Evolutionary conservation across 2,113 vertebrate genomes (phyloP).

Genomic region (Rhegmatorhina hoffmannsi): DNA sequence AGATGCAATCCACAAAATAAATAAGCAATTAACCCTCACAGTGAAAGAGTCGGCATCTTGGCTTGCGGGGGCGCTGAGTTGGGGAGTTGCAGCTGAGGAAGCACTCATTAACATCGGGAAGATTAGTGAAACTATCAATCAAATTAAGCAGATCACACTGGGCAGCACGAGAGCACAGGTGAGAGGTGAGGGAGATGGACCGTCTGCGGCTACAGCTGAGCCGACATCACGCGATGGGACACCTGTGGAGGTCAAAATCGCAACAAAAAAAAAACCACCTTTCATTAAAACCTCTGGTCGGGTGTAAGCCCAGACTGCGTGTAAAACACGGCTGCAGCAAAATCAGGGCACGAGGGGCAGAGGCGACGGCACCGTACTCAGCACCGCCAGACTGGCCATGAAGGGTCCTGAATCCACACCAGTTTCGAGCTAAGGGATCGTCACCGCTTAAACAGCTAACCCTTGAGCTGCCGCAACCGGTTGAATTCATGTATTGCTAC

Average conservation of each 20-base stretch:
- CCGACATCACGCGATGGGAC: neutral
- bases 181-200: rapidly evolving
- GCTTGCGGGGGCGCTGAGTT: neutral
- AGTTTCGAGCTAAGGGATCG: neutral
- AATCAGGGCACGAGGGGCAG: rapidly evolving
- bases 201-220: neutral
- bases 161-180: neutral
- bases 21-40: neutral
- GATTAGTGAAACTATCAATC: neutral
- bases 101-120: neutral
- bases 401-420: neutral
- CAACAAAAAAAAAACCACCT: neutral
- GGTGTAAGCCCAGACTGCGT: neutral
- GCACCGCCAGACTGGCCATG: rapidly evolving
- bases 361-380: rapidly evolving
- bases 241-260: neutral
- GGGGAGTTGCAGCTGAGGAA: neutral
- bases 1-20: neutral
- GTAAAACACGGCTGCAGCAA: neutral
- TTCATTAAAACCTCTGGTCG: neutral
- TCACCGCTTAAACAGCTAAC: neutral
- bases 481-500: rapidly evolving
- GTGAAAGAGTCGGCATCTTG: neutral
- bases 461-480: neutral
- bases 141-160: rapidly evolving